A percentile compares a stretch with the other conserved stretches of the same genome.
These are phyloP conservation scores for Hyposoter dolosus DNA, from an alignment of 2,888 invertebrate genomes.

Conservation along the genomic window DNA sequence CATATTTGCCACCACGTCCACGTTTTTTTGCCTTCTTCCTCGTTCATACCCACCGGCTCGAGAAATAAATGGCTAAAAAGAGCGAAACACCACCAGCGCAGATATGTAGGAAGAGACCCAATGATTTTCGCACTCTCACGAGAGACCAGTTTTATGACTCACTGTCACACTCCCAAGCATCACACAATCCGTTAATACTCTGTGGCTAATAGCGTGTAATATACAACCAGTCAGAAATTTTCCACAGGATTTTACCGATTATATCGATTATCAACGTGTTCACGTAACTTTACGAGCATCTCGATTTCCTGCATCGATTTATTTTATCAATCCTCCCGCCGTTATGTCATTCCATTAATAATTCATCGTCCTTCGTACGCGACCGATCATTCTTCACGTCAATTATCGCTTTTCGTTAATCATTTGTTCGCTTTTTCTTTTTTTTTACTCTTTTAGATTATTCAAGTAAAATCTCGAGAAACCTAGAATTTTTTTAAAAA, in stretches of 20 bases:
- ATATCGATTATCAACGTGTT: constrained; percentile 35
- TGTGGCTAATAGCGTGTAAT: constrained; percentile 7
- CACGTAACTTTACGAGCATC: constrained; percentile 29
- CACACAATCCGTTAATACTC: constrained; percentile 5
- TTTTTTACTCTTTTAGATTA: no score
- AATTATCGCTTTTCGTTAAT: neutral
- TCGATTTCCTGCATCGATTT: constrained; percentile 1
- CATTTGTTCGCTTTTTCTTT: no score
- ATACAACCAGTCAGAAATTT: constrained; percentile 30
- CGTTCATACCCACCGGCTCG: constrained; percentile 11
- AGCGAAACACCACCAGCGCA: neutral
- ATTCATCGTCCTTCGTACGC: neutral
- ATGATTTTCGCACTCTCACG: constrained; percentile 52
- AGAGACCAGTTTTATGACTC: constrained; percentile 49
- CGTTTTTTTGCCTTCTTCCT: constrained; percentile 14
- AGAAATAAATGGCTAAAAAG: neutral
- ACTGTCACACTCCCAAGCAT: constrained; percentile 49
- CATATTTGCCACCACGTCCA: constrained; percentile 39
- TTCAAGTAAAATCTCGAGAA: no score
- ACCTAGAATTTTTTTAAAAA: no score
- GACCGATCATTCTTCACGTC: neutral
- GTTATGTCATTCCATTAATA: neutral
- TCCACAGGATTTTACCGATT: constrained; percentile 30
- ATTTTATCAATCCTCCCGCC: neutral
- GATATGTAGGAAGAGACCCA: constrained; percentile 21